Evolutionary conservation across 2,113 vertebrate species (phyloP), one percentile per base, ranked within the genome.

Genomic region (Indri indri): DNA sequence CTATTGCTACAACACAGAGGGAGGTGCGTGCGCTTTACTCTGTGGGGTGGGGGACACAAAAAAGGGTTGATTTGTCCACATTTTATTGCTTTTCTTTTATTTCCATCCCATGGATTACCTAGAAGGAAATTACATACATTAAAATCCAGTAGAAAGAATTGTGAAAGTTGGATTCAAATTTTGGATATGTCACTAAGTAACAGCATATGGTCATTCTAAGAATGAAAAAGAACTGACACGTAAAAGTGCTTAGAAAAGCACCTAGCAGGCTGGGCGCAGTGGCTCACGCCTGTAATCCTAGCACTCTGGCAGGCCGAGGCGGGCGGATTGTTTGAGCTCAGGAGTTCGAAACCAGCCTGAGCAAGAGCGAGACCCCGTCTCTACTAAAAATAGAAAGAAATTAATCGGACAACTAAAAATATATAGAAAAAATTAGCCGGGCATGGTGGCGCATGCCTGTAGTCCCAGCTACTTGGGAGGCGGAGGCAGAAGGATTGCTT

Each of bases 1-100:
- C 98, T 99, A 99, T 99, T 99, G 99, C 99, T 99, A 99, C 99
- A 99, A 99, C 98, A 99, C 99, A n/a, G 99, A 99, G 99, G 99
- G 99, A 99, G 99, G 99, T 99, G 99, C 99, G 99, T 99, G 98
- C 94, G 97, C 98, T 98, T 97, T 97, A 66, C 96, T 96, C 59
- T 52, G 83, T 94, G 96, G 95, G 96, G 90, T 71, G 66, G 97
- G 97, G 97, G 96, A 97, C 97, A 96, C 77, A 70, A 92, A 97
- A 95, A 76, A 95, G 97, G 97, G 97, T 96, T 95, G 89, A 73
- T 92, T 71, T 97, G 84, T 96, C 85, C 97, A 97, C 93, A 96
- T 68, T 87, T 63, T 59, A 92, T 88, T 94, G 90, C 87, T 93
- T 94, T 91, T 80, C 76, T 91, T 95, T 94, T 94, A 96, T 96